A percentile compares a stretch with the other conserved stretches of the same genome.
These are phyloP conservation scores for Chrysolina americana DNA, from an alignment of 2,888 invertebrate genomes.

Conservation along the genomic window DNA sequence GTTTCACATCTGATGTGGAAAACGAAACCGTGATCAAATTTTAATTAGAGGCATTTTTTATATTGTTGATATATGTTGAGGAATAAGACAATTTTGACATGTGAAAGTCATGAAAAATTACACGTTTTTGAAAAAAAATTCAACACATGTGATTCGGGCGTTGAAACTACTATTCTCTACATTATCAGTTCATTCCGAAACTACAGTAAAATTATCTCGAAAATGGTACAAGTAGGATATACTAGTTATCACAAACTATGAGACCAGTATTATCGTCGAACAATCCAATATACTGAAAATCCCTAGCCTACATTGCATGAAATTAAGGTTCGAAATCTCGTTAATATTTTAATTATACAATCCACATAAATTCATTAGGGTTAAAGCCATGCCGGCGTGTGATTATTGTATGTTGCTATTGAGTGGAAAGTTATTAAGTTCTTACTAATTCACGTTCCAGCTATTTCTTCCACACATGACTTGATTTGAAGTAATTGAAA, in stretches of 20 bases:
- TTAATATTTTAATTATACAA: neutral
- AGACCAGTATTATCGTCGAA: neutral
- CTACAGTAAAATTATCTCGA: neutral
- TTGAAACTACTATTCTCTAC: too few species aligned
- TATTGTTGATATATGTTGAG: too few species aligned
- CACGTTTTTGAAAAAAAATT: too few species aligned
- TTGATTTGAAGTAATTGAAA: neutral
- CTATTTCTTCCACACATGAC: neutral
- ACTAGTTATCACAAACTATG: neutral
- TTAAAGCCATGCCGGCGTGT: neutral
- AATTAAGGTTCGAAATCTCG: neutral
- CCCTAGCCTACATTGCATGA: neutral
- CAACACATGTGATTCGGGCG: too few species aligned
- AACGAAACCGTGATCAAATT: too few species aligned
- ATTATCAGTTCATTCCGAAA: neutral
- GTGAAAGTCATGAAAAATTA: too few species aligned
- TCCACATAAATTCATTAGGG: constrained; percentile 1
- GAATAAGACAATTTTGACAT: too few species aligned
- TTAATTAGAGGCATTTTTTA: too few species aligned
- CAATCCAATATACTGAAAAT: neutral
- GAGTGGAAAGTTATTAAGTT: neutral
- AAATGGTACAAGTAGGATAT: neutral
- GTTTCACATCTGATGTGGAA: too few species aligned
- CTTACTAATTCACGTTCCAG: neutral
- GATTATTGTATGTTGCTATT: neutral